phyloP scores from a whole-genome alignment of 1,140 invertebrate genomes.

The Limonius californicus region DNA sequence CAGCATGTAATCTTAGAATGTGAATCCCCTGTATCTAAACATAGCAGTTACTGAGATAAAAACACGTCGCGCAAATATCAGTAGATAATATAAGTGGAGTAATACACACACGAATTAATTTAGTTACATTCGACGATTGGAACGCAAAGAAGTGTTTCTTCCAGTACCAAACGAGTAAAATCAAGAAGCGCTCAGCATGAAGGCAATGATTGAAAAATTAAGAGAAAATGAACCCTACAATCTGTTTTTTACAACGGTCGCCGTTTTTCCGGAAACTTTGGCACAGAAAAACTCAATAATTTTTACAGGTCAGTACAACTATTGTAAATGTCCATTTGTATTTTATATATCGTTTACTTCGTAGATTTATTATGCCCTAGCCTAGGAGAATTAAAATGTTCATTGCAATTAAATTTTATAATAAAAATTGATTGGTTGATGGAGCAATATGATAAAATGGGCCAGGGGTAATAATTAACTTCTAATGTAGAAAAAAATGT shows the following conservation, averaged over 20 bases:
- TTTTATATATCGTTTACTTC: too few relatives aligned
- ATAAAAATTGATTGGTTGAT: conserved; percentile 83
- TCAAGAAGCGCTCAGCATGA: too few relatives aligned
- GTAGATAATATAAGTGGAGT: too few relatives aligned
- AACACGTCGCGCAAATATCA: too few relatives aligned
- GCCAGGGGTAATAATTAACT: conserved; percentile 34
- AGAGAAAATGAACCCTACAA: conserved; percentile 68
- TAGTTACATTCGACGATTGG: too few relatives aligned
- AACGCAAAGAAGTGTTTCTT: too few relatives aligned
- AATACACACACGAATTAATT: too few relatives aligned
- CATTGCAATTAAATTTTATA: conserved; percentile 89
- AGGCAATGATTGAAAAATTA: conserved; percentile 60
- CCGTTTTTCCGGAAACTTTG: conserved; percentile 59
- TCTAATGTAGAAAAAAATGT: not conserved
- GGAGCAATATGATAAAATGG: conserved; percentile 72
- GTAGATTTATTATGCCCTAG: conserved; percentile 71
- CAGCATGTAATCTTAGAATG: too few relatives aligned
- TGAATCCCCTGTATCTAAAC: too few relatives aligned
- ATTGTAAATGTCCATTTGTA: conserved; percentile 3
- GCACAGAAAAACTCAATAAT: conserved; percentile 62
- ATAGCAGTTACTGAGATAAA: too few relatives aligned
- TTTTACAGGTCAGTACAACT: conserved; percentile 59
- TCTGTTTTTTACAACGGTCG: conserved; percentile 75
- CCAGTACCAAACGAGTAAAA: too few relatives aligned
- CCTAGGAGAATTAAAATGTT: conserved; percentile 68